Evolutionary conservation across 2,888 invertebrate species (phyloP).

Genomic region (Drosophila fungiperda): DNA sequence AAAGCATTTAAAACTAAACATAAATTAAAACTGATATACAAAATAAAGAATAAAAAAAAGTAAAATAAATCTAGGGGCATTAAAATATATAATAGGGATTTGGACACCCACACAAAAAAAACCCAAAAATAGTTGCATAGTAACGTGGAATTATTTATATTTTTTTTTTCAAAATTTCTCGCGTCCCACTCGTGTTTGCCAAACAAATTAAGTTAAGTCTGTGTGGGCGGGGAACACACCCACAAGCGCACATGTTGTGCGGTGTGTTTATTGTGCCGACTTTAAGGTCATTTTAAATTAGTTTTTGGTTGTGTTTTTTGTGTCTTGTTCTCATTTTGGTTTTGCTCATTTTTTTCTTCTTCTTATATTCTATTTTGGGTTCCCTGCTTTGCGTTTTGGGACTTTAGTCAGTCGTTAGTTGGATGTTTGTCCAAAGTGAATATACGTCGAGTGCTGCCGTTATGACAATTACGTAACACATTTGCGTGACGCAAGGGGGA

Average conservation of each 20-base stretch:
- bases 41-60: not conserved
- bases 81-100: not conserved
- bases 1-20: not conserved
- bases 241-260: conserved; percentile 43
- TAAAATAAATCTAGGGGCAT: not conserved
- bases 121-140: not conserved
- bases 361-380: conserved; percentile 12
- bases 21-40: not conserved
- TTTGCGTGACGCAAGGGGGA: conserved; percentile 63
- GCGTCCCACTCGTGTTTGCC: conserved; percentile 30
- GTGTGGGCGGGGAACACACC: conserved; percentile 35
- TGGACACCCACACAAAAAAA: not conserved
- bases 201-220: conserved; percentile 57
- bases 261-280: conserved; percentile 55
- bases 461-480: conserved; percentile 77
- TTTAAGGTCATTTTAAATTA: conserved; percentile 77
- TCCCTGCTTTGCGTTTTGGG: conserved; percentile 27
- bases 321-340: conserved; percentile 25
- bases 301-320: conserved; percentile 53
- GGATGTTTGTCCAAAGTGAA: conserved; percentile 47
- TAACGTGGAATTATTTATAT: not conserved
- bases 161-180: not conserved
- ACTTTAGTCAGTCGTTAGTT: conserved; percentile 36
- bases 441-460: conserved; percentile 37
- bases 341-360: not conserved